Conservation (phyloP, 2,888 invertebrate species). For the Dryocosmus kuriphilus region DNA sequence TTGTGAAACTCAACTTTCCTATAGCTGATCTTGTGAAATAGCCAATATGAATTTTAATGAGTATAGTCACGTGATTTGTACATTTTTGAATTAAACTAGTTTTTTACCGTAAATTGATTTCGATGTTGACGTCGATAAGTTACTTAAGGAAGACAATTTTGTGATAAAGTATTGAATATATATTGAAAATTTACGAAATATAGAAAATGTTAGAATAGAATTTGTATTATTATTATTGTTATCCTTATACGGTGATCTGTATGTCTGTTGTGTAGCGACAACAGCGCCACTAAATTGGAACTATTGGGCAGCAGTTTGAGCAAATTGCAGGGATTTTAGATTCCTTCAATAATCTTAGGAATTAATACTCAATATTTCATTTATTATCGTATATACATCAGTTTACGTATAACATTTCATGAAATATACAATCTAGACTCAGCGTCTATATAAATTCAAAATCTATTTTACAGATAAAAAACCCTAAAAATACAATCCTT, state of each 20-base stretch:
- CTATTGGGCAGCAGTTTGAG: too few species aligned
- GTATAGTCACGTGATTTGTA: background rate
- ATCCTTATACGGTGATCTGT: too few species aligned
- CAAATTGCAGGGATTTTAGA: background rate
- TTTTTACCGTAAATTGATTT: constrained; percentile 1
- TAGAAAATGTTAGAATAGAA: constrained; percentile 17
- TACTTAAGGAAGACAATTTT: constrained; percentile 8
- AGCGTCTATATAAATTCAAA: background rate
- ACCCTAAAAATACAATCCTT: constrained; percentile 17
- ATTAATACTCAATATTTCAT: background rate
- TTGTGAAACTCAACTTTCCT: background rate
- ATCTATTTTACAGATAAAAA: background rate
- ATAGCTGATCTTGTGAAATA: background rate
- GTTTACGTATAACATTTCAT: background rate
- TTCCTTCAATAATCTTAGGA: background rate
- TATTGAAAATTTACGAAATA: constrained; percentile 20
- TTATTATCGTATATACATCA: background rate
- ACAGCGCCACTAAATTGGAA: too few species aligned
- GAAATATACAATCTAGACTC: constrained; percentile 1
- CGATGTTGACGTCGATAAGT: background rate
- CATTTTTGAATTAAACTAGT: constrained; percentile 16
- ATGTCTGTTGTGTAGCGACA: too few species aligned
- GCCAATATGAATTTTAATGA: background rate
- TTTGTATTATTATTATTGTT: background rate
- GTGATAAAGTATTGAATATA: constrained; percentile 26